Conservation (phyloP, 2,113 vertebrate species). For the Terrapene triunguis region DNA sequence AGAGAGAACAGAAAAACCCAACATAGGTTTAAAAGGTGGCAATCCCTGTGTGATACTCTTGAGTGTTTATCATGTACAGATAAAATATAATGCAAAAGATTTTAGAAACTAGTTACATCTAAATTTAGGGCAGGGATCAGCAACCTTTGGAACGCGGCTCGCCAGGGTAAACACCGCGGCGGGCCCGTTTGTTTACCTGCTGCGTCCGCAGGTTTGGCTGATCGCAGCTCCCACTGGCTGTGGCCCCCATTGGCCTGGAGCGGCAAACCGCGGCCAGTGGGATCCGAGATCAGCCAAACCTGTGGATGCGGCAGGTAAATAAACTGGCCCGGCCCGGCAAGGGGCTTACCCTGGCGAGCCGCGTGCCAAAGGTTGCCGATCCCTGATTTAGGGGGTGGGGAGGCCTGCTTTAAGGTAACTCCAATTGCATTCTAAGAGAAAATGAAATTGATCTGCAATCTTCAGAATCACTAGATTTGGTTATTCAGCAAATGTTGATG, state of each 20-base stretch:
- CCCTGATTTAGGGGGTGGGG: not conserved
- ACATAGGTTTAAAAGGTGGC: not conserved
- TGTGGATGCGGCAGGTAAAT: no score
- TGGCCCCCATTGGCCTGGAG: no score
- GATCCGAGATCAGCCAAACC: no score
- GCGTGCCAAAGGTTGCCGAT: no score
- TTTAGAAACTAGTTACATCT: not conserved
- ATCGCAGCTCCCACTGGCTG: no score
- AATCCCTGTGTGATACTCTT: accelerated
- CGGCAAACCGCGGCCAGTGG: no score
- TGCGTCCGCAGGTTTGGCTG: no score
- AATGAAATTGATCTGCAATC: conserved; percentile 6
- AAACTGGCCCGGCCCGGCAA: no score
- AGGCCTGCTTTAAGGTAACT: conserved; percentile 12
- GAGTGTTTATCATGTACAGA: not conserved
- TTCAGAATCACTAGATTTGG: conserved; percentile 40
- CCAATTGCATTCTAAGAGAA: conserved; percentile 1
- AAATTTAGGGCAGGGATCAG: not conserved
- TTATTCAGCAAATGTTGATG: not conserved
- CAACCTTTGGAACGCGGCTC: no score
- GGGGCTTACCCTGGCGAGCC: no score
- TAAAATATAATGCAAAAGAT: not conserved
- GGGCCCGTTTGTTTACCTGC: no score
- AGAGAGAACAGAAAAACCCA: not conserved
- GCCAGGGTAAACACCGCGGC: no score